These are phyloP conservation scores for Macroramphosus scolopax DNA, from an alignment of 2,797 vertebrate species.

Conservation along the genomic window DNA sequence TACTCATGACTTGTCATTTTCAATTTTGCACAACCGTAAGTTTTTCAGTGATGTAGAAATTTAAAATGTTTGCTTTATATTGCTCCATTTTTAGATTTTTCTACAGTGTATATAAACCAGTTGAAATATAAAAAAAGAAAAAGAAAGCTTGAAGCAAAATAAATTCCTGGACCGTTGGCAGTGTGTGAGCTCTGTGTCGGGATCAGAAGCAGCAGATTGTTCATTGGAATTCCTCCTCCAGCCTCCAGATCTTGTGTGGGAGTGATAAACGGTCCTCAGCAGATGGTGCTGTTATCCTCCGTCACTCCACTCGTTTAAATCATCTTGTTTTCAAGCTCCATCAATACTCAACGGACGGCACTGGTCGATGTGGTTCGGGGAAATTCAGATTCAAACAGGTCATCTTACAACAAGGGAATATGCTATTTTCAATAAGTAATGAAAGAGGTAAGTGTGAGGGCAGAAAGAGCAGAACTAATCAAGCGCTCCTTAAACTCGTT, in stretches of 20 bases:
- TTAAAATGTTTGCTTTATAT: neutral
- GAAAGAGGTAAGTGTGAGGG: too few relatives aligned
- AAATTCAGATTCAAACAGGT: too few relatives aligned
- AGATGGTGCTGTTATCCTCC: slow-evolving; percentile 58
- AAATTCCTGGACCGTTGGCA: neutral
- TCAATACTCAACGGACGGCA: too few relatives aligned
- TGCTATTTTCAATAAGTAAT: too few relatives aligned
- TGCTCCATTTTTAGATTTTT: neutral
- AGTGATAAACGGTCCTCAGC: slow-evolving; percentile 46
- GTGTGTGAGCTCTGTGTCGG: neutral
- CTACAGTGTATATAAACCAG: too few relatives aligned
- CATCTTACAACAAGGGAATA: too few relatives aligned
- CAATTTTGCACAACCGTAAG: too few relatives aligned
- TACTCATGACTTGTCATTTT: too few relatives aligned
- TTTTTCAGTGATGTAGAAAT: neutral
- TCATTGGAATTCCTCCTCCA: slow-evolving; percentile 3
- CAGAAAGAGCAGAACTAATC: too few relatives aligned
- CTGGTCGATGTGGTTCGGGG: too few relatives aligned
- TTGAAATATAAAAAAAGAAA: too few relatives aligned
- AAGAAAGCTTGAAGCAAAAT: neutral
- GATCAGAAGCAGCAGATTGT: slow-evolving; percentile 6
- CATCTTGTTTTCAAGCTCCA: neutral
- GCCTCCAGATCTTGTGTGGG: slow-evolving; percentile 41
- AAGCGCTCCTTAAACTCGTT: too few relatives aligned
- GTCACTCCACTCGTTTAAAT: neutral